phyloP scores from a whole-genome alignment of 2,888 invertebrate species.

The Fissipunctia ypsillon region DNA sequence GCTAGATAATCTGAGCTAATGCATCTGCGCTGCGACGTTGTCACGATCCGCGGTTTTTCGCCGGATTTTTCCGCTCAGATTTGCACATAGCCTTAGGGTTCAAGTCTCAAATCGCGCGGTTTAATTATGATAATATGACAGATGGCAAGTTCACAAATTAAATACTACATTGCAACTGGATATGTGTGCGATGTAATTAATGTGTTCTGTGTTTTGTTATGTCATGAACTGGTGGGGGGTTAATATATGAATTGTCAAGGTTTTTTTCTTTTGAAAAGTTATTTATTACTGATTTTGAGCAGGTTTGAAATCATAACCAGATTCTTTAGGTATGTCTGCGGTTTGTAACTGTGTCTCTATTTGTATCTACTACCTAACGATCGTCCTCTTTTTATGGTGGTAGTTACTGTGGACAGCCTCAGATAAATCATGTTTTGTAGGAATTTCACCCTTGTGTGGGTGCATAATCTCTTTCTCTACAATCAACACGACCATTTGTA shows the following conservation, averaged over 20 bases:
- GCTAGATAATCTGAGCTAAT: background rate
- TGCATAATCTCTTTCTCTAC: background rate
- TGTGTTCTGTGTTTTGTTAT: slow-evolving; percentile 37
- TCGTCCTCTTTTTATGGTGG: background rate
- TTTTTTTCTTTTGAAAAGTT: slow-evolving; percentile 18
- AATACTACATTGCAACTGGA: slow-evolving; percentile 41
- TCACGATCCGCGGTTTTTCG: background rate
- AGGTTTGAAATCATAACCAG: slow-evolving; percentile 6
- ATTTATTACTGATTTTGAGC: slow-evolving; percentile 27
- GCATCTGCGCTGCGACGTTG: background rate
- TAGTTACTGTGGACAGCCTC: background rate
- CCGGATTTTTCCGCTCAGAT: slow-evolving; percentile 11
- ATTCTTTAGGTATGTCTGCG: background rate
- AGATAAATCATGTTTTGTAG: background rate
- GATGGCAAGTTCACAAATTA: slow-evolving; percentile 57
- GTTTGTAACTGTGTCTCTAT: background rate
- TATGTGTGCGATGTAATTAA: slow-evolving; percentile 39
- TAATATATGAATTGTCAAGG: slow-evolving; percentile 30
- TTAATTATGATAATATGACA: slow-evolving; percentile 67
- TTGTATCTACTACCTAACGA: background rate
- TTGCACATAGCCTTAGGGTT: slow-evolving; percentile 21
- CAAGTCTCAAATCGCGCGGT: slow-evolving; percentile 52
- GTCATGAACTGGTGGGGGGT: slow-evolving; percentile 36
- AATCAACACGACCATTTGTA: background rate
- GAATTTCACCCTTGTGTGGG: background rate